Evolutionary conservation across 1,140 invertebrate species (phyloP).

Genomic region (Drosophila sp.): DNA sequence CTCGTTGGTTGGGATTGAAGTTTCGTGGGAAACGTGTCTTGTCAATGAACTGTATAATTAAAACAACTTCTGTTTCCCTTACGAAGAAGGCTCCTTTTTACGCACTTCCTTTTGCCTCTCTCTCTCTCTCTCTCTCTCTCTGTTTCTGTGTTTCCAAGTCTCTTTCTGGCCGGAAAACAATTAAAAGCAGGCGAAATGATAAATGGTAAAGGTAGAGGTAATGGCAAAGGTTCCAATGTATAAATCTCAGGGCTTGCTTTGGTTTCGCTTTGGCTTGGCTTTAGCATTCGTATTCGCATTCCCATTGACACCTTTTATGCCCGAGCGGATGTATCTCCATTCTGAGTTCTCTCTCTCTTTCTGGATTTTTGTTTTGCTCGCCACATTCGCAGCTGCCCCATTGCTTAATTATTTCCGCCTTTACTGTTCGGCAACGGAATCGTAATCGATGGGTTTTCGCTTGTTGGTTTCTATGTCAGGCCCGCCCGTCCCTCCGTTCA

Average conservation of each 20-base stretch:
- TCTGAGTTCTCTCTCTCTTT: slow-evolving; percentile 9
- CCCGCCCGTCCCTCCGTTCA: background rate
- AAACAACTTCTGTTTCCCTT: slow-evolving; percentile 38
- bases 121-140: too few species aligned
- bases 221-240: slow-evolving; percentile 4
- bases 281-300: slow-evolving; percentile 55
- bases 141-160: slow-evolving; percentile 39
- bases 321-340: slow-evolving; percentile 44
- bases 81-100: slow-evolving; percentile 54
- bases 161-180: slow-evolving; percentile 68
- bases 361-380: slow-evolving; percentile 68
- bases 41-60: slow-evolving; percentile 56
- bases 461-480: slow-evolving; percentile 68
- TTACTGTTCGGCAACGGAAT: slow-evolving; percentile 51
- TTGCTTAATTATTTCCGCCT: slow-evolving; percentile 63
- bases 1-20: slow-evolving; percentile 7
- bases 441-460: slow-evolving; percentile 58
- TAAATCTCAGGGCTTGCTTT: slow-evolving; percentile 9
- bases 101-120: slow-evolving; percentile 62
- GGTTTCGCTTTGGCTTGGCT: slow-evolving; percentile 24
- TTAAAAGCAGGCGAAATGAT: slow-evolving; percentile 57
- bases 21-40: slow-evolving; percentile 55
- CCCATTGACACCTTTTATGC: slow-evolving; percentile 61
- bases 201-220: slow-evolving; percentile 53
- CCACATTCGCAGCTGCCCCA: slow-evolving; percentile 59